A percentile compares a stretch with the other conserved stretches of the same genome.
Evolutionary conservation across 1,140 invertebrate genomes (phyloP).

Genomic region (Pantala flavescens): DNA sequence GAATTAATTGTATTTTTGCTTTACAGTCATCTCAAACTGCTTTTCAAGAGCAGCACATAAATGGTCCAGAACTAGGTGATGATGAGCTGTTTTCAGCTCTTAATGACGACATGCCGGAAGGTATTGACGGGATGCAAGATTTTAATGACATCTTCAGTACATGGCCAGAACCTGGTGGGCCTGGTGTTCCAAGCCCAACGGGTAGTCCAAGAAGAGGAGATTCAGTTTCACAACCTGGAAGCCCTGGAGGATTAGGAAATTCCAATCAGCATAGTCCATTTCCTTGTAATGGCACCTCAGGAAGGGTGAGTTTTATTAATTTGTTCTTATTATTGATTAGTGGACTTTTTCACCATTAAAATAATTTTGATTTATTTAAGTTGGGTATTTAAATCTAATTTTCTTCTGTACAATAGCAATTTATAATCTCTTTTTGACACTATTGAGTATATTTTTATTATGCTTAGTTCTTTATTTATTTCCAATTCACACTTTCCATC

Average conservation of each 20-base stretch:
- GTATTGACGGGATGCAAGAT: constrained; percentile 59
- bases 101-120: constrained; percentile 58
- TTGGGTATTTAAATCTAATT: too few relatives aligned
- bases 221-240: constrained; percentile 42
- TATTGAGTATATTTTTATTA: too few relatives aligned
- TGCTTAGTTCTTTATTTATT: too few relatives aligned
- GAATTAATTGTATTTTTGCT: constrained; percentile 18
- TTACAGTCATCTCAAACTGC: constrained; percentile 72
- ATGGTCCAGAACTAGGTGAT: constrained; percentile 60
- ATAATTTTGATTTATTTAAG: too few relatives aligned
- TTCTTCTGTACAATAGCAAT: too few relatives aligned
- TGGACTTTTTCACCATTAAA: too few relatives aligned
- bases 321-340: too few relatives aligned
- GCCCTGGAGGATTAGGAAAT: constrained; percentile 45
- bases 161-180: constrained; percentile 51
- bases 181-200: constrained; percentile 46
- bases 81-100: constrained; percentile 60
- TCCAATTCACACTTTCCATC: too few relatives aligned
- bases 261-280: constrained; percentile 49
- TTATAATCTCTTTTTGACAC: too few relatives aligned
- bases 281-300: constrained; percentile 42
- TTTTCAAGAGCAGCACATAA: constrained; percentile 70
- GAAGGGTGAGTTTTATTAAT: constrained; percentile 20
- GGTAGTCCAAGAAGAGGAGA: constrained; percentile 43
- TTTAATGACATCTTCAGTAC: constrained; percentile 58